Evolutionary conservation across 1,140 invertebrate genomes (phyloP), one percentile per base, ranked within the genome.

Genomic region (Lasioglossum baleicum): DNA sequence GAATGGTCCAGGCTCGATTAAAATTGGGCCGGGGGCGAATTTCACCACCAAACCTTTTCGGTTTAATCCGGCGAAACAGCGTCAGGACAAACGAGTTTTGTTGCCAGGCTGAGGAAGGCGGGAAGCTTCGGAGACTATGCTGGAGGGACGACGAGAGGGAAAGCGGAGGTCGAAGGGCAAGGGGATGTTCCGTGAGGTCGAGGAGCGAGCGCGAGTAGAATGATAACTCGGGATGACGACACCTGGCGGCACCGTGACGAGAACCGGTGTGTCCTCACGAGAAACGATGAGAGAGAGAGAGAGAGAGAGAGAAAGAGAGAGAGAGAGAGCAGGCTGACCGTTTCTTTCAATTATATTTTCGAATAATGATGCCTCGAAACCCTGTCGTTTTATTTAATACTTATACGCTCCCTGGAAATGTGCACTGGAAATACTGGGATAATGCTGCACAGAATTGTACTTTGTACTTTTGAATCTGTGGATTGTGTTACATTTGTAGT

Each of bases 151-250:
- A 22, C 56, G 56, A 26, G 31, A 48, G 17, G 31, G 61, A 35
- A 35, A 40, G 20, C 26, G 7, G 42, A 44, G 42, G 75, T 77
- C 58, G 40, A 63, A 71, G 58, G 42, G 31, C 75, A 42, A 63
- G 31, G 68, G 42, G 42, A 60, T 35, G 69, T 70, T 77, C 63
- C 51, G 56, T 48, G 40, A 60, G 75, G 75, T 77, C 56, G 66
- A n/a, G 26, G 6, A n/a, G 5, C 42, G 26, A n/a, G 6, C 58
- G 26, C 31, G 42, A 15, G 26, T 6, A 22, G 75, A 77, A 77
- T 77, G 44, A 71, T 77, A 77, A 77, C 26, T n/a, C 7, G 35
- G 48, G 31, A 77, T 53, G 67, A 61, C 66, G 75, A 63, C 42
- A 77, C 31, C 44, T 51, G 58, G 58, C 2, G 22, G 35, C 40